Base-by-base conservation (phyloP, 2,113 vertebrate species). In the Sylvietta virens region DNA sequence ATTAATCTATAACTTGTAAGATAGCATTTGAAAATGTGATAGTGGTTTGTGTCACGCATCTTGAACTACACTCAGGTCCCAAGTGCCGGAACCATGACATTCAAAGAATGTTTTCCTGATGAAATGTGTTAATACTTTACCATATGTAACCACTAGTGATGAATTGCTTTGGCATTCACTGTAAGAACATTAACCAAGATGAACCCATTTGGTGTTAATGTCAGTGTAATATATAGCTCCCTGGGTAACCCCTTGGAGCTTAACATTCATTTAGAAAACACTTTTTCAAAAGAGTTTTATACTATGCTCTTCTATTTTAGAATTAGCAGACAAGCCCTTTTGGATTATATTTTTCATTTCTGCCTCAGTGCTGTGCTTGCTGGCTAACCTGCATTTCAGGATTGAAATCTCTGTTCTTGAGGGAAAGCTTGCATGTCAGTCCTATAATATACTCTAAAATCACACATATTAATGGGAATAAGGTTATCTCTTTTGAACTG, bases 161-260 rank as follows among this genome's bases (percentile, higher is more conserved):
- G 83, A 93, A 97, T 96, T 92, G 67, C 90, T 95, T 94, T 97
- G 96, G 95, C 94, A 97, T 97, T 97, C 95, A 85, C 92, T 94
- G 66, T 87, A 94, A 95, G 97, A 96, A 94, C 94, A 94, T 96
- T 96, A 97, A 91, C 92, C 79, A 93, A 85, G 93, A 95, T 91
- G 94, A 97, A 95, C 93, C 91, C 94, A 97, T 96, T 97, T 96
- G 86, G 88, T 96, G 84, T 88, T 96, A 96, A 96, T 97, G 95
- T 94, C 94, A 94, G 39, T 58, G 92, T 90, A 96, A 97, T 87
- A 92, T 90, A 95, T 87, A 95, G 94, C 64, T 94, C 96, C 92
- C 89, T 76, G 70, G 85, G 70, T 93, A 95, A 89, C 95, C 87
- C 88, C 74, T 80, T 88, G 62, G 88, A 95, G 69, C 78, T 93